Base-by-base conservation (phyloP, 1,140 invertebrate genomes). In the Bombyx mandarina region DNA sequence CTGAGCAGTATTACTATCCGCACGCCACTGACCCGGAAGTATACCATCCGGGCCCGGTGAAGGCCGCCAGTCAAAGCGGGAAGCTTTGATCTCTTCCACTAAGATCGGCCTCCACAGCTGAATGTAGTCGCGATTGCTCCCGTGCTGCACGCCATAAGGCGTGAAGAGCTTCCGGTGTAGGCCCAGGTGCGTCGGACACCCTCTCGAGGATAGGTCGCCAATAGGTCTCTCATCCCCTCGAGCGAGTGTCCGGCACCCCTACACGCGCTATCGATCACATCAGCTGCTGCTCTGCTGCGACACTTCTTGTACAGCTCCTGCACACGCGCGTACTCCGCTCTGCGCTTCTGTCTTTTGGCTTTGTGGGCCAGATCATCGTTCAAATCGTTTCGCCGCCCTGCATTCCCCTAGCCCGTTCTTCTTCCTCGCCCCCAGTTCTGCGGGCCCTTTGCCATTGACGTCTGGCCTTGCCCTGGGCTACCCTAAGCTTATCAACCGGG, bases 171-270 rank as follows among this genome's bases (percentile, higher is more conserved):
- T 18, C 49, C 18, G 18, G 7, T 35, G 42, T 35, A 26, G 7
- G 6, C 49, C 42, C 6, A 26, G 7, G 10, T 4, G 66, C 71
- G 5, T 43, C 50, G 1, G 67, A 68, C 67, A 64, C 64, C 9
- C 43, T 54, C 54, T 70, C 67, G 9, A 71, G 57, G 35, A 76
- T 53, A 2, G 69, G 69, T 50, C 69, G 62, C 66, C 71, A 74
- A 52, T 67, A 70, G 61, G 66, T 60, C 66, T 75, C 73, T 65
- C 71, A 18, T 18, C 12, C 12, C 12, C 12, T 18, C 12, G 12
- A 18, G 12, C 12, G 12, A 18, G 12, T 18, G 45, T 35, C 44
- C 45, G 45, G 49, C n/a, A 35, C 12, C 42, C 7, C n/a, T n/a
- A 22, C 22, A 49, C 47, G n/a, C n/a, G 8, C 47, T 8, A 6